A percentile compares a stretch with the other conserved stretches of the same genome.
Conservation (phyloP, 2,888 invertebrate genomes). For the Candidula unifasciata region DNA sequence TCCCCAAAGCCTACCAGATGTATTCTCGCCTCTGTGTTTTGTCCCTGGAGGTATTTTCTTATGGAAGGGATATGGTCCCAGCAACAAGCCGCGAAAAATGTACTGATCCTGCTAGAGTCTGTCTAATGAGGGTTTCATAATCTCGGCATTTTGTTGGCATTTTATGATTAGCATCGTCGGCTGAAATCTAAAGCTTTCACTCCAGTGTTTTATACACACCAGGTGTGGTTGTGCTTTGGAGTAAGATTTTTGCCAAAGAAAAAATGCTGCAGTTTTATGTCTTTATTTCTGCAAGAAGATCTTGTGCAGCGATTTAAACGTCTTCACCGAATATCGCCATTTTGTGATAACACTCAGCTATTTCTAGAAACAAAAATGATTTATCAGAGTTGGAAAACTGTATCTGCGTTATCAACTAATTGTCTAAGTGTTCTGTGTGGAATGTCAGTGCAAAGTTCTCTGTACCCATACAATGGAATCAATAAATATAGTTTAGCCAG, state of each 20-base stretch:
- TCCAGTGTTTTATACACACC: not conserved
- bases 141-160: conserved; percentile 3
- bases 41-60: conserved; percentile 33
- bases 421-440: too few species aligned
- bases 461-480: not conserved
- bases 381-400: too few species aligned
- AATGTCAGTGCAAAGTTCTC: too few species aligned
- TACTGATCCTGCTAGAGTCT: conserved; percentile 7
- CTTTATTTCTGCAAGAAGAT: conserved; percentile 7
- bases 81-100: not conserved
- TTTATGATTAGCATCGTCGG: not conserved
- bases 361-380: too few species aligned
- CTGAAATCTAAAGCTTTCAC: not conserved
- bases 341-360: too few species aligned
- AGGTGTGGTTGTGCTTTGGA: not conserved
- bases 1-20: conserved; percentile 24
- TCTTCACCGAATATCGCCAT: too few species aligned
- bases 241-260: conserved; percentile 12
- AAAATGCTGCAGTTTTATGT: not conserved
- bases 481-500: not conserved
- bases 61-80: conserved; percentile 11
- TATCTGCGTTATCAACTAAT: too few species aligned
- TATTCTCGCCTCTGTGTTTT: conserved; percentile 5
- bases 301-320: too few species aligned
- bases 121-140: conserved; percentile 27